Evolutionary conservation across 2,797 vertebrate genomes (phyloP), one percentile per base, ranked within the genome.

Genomic region (Mormyrus proboscirostris): DNA sequence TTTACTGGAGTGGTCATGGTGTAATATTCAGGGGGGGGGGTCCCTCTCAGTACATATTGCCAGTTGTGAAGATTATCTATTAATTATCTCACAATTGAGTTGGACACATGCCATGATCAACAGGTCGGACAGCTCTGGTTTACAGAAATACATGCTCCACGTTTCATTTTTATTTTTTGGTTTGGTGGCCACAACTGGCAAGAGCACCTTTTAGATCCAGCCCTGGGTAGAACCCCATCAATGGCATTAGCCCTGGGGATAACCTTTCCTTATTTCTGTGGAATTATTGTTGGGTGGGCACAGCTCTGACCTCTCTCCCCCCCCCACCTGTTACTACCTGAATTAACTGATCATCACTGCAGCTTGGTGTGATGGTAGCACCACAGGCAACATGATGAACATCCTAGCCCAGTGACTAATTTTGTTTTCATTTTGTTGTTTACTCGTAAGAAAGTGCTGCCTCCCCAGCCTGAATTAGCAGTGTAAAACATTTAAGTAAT

Each of bases 401-500:
- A 79, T 79, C 73, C 33, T 19, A 44, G 38, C 73, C 73, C 73
- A 79, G 73, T 79, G 73, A 79, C 73, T 79, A 79, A 79, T 87
- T 87, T 25, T 33, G 85, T 87, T 87, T 25, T 87, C 25, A 87
- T 86, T 49, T 57, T 49, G 22, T 69, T 69, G 44, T 89, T 86
- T 89, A 69, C 57, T 19, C 14, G 49, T 41, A 33, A 50, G 9
- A 73, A 89, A 87, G 10, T 57, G 44, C 83, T 88, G 38, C 55
- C 88, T 59, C 59, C 38, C 83, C 25, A 55, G 47, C 33, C 88
- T 53, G 83, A 50, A 73, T 84, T 53, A 59, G 87, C 85, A 33
- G 82, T 88, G 47, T 87, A 89, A 12, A 94, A 93, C 90, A 22
- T 93, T 92, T 89, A 91, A 93, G 93, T 95, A 95, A 96, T 94